Percentiles rank a stretch among this genome's conserved stretches.
Conservation (phyloP, 2,113 vertebrate genomes). For the Vicugna pacos region DNA sequence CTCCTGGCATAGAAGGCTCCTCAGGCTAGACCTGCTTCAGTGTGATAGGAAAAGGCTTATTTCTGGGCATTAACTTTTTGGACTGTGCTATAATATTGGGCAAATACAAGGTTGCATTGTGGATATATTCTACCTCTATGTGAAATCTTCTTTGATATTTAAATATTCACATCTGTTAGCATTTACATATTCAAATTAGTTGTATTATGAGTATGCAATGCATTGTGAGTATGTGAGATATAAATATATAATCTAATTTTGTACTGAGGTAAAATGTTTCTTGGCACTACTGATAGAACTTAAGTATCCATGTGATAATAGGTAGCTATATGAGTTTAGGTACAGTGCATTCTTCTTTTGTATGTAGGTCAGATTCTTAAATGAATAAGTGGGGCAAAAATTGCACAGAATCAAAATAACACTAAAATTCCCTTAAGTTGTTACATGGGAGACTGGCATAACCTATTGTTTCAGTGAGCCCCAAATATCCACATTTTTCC, state of each 20-base stretch:
- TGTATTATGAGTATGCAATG: constrained; percentile 56
- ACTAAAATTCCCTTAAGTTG: not conserved
- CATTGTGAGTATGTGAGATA: constrained; percentile 60
- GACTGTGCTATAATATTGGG: constrained; percentile 15
- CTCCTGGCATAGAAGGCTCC: not conserved
- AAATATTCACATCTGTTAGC: constrained; percentile 60
- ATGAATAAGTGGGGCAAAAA: constrained; percentile 34
- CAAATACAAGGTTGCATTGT: constrained; percentile 70
- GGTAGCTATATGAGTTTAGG: not conserved
- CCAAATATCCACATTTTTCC: constrained; percentile 49
- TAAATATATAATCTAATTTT: constrained; percentile 68
- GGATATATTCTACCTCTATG: constrained; percentile 73
- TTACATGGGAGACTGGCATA: not conserved
- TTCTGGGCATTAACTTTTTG: not conserved
- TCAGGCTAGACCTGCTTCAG: not conserved
- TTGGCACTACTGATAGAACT: constrained; percentile 21
- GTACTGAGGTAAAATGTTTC: constrained; percentile 51
- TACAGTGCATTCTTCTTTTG: not conserved
- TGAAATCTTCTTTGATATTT: constrained; percentile 61
- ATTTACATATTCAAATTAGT: constrained; percentile 69
- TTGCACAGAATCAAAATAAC: not conserved
- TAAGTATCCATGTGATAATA: constrained; percentile 1
- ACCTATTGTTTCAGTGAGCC: not conserved
- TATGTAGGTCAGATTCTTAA: constrained; percentile 29
- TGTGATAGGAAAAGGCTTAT: not conserved